Evolutionary conservation across 1,140 invertebrate species (phyloP).

Genomic region (Semibalanus balanoides): DNA sequence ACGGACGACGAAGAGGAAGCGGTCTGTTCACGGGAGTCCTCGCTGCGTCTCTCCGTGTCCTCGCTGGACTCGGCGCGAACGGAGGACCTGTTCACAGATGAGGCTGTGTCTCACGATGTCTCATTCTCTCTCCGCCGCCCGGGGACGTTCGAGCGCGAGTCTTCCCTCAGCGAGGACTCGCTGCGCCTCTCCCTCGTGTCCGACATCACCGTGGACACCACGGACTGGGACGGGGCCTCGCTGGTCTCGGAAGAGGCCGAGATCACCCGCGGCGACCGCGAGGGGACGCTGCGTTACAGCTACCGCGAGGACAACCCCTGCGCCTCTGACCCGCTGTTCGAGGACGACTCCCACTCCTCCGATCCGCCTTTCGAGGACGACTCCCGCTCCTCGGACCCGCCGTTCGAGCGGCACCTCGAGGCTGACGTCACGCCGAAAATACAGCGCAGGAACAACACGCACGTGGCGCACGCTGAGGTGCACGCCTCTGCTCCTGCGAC

Average conservation of each 20-base stretch:
- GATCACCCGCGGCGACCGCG: neutral
- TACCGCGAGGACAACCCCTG: neutral
- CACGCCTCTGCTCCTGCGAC: neutral
- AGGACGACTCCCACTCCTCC: no score
- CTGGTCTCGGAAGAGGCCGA: neutral
- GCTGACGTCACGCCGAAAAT: neutral
- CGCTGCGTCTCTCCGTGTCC: neutral
- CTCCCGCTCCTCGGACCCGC: neutral
- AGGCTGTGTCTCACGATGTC: neutral
- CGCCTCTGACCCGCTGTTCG: neutral
- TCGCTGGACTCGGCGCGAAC: neutral
- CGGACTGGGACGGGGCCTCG: neutral
- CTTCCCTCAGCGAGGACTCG: neutral
- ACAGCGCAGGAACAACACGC: neutral
- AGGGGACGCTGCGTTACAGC: neutral
- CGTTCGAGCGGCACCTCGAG: neutral
- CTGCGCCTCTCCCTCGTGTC: neutral
- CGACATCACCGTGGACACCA: neutral
- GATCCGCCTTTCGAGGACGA: no score
- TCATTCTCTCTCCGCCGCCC: no score
- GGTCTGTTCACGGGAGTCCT: neutral
- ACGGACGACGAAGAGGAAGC: neutral
- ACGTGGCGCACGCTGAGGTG: neutral
- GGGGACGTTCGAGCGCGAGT: neutral
- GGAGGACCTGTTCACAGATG: neutral